These are phyloP conservation scores for Myiotriccus ornatus DNA, from an alignment of 2,797 vertebrate species.

Conservation along the genomic window DNA sequence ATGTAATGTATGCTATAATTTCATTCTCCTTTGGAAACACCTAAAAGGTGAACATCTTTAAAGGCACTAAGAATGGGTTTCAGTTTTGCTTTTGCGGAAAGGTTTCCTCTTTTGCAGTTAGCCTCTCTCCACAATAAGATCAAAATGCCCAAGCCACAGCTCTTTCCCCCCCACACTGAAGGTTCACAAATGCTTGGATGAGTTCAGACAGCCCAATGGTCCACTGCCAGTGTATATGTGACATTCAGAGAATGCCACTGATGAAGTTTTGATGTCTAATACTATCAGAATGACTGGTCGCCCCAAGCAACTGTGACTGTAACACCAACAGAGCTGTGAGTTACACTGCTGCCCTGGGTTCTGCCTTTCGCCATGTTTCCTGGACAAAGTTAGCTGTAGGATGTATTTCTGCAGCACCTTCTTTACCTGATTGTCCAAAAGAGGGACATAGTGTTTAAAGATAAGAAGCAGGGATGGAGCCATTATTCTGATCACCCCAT, in stretches of 20 bases:
- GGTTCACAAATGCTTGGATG: neutral
- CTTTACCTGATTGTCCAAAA: neutral
- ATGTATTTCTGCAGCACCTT: neutral
- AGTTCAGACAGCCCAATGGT: neutral
- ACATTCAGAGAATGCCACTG: neutral
- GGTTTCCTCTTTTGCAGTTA: neutral
- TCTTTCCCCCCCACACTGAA: neutral
- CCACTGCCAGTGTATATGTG: neutral
- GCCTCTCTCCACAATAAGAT: neutral
- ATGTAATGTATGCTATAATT: neutral
- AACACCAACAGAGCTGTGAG: neutral
- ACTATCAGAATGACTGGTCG: neutral
- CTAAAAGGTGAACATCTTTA: constrained; percentile 5
- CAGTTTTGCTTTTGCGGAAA: neutral
- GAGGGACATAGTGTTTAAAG: neutral
- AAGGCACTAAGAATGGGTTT: neutral
- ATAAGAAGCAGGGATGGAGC: neutral
- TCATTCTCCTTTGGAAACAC: neutral
- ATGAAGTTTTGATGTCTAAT: neutral
- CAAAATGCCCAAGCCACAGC: neutral
- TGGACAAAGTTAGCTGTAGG: neutral
- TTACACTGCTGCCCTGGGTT: neutral
- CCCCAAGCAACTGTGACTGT: neutral
- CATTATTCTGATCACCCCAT: neutral
- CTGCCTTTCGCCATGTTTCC: neutral